Base-by-base conservation (phyloP, 2,113 vertebrate genomes). In the Mirounga angustirostris region DNA sequence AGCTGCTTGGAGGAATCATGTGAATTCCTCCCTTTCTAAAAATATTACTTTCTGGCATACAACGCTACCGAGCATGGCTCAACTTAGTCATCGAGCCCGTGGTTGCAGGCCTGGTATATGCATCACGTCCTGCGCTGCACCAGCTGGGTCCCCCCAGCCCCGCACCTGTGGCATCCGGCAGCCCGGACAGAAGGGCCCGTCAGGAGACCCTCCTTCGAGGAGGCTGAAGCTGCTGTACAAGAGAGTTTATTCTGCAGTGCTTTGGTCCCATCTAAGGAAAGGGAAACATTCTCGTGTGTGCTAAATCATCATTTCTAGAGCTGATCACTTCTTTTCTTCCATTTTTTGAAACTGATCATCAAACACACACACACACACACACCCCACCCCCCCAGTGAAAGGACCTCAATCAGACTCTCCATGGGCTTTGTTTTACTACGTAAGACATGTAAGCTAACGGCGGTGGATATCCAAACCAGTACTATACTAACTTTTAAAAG, bases 61-160 rank as follows among this genome's bases (percentile, higher is more conserved):
- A 95, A 93, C 28, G 7, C 22, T 43, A 92, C 79, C 95, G 88
- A 89, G 26, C 28, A 88, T 40, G 78, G 89, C 8, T 59, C 74
- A 93, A 95, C 88, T 94, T 50, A 80, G 24, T 84, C 92, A 85
- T 56, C 36, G 5, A 87, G 54, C 50, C 79, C 73, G 13, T 73
- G 63, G 63, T 65, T 87, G 96, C 91, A 73, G 76, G n/a, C 54
- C 71, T 78, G 63, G 59, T 33, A 67, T 40, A 43, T 5, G 36
- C 36, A 15, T 0, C 4, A 19, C 1, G 0, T 12, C 36, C 33
- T 71, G 50, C 9, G 46, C 69, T 36, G 80, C 16, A 15, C 59
- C 97, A 97, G 97, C 84, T 97, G 97, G 85, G 4, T 1, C 46
- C 79, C 88, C 84, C 18, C 74, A 92, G 85, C 46, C 56, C 58